Evolutionary conservation across 2,113 vertebrate species (phyloP).

Genomic region (Piaya cayana): DNA sequence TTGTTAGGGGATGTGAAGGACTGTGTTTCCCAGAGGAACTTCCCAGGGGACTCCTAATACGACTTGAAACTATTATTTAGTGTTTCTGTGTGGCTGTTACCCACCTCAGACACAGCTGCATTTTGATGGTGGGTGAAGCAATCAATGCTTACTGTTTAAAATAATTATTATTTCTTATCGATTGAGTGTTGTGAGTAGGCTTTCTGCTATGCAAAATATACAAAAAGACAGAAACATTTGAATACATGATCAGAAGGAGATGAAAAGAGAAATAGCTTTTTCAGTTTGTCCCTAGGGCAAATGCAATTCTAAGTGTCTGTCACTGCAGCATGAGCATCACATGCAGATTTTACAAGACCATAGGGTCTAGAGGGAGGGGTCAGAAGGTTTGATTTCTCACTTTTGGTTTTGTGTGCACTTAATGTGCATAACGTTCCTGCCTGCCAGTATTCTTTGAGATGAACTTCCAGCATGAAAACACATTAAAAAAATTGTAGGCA

Average conservation of each 20-base stretch:
- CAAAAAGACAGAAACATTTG: conserved; percentile 3
- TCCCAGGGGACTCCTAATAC: neutral
- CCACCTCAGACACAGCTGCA: neutral
- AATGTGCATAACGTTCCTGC: neutral
- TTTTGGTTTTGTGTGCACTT: neutral
- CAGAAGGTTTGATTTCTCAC: neutral
- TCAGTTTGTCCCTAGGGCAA: neutral
- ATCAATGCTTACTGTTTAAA: conserved; percentile 36
- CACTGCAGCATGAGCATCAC: neutral
- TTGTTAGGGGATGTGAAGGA: neutral
- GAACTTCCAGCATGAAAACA: neutral
- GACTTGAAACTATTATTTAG: conserved; percentile 31
- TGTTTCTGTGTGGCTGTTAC: conserved; percentile 1
- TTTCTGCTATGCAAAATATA: neutral
- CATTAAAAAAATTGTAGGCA: neutral
- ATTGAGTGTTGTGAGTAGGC: neutral
- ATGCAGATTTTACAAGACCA: neutral
- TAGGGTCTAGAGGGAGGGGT: neutral
- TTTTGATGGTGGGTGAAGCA: neutral
- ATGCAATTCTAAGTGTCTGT: neutral
- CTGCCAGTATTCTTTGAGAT: neutral
- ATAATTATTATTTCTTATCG: conserved; percentile 53
- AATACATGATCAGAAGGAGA: neutral
- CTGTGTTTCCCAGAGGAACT: neutral
- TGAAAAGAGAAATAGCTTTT: neutral